phyloP scores from a whole-genome alignment of 2,113 vertebrate species.

The Cebidichthys violaceus region DNA sequence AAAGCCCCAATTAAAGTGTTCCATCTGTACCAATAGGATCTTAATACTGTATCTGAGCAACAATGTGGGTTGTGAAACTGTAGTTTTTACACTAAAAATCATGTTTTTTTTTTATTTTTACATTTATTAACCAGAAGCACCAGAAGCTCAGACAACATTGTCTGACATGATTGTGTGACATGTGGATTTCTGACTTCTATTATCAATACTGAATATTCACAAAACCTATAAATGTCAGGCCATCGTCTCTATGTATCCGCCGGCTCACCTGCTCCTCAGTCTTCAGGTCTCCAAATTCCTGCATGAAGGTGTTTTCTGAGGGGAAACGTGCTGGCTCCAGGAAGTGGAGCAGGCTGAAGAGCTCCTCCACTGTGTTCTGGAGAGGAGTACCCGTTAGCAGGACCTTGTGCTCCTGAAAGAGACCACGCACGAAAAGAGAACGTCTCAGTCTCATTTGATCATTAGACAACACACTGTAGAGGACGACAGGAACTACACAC shows the following conservation, averaged over 20 bases:
- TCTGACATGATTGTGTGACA: neutral
- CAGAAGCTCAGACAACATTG: neutral
- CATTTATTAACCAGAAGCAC: neutral
- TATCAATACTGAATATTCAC: neutral
- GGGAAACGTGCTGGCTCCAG: conserved; percentile 94
- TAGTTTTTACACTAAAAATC: neutral
- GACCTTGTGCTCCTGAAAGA: conserved; percentile 94
- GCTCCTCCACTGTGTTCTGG: conserved; percentile 98
- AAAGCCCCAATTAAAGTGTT: conserved; percentile 26
- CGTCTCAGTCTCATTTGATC: neutral
- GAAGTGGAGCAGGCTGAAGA: conserved; percentile 98
- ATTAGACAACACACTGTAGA: no score
- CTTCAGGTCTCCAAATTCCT: conserved; percentile 98
- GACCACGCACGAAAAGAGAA: neutral
- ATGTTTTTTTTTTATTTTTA: neutral
- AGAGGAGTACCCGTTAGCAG: conserved; percentile 96
- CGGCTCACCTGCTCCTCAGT: conserved; percentile 93
- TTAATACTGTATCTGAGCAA: conserved; percentile 13
- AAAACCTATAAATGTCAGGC: neutral
- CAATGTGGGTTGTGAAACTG: neutral
- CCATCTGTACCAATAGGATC: conserved; percentile 30
- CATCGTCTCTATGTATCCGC: rapidly evolving
- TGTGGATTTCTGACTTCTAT: neutral
- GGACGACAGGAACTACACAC: neutral
- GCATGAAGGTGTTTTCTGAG: conserved; percentile 96